phyloP scores from a whole-genome alignment of 2,888 invertebrate species.

The Chromoteleia sp. region DNA sequence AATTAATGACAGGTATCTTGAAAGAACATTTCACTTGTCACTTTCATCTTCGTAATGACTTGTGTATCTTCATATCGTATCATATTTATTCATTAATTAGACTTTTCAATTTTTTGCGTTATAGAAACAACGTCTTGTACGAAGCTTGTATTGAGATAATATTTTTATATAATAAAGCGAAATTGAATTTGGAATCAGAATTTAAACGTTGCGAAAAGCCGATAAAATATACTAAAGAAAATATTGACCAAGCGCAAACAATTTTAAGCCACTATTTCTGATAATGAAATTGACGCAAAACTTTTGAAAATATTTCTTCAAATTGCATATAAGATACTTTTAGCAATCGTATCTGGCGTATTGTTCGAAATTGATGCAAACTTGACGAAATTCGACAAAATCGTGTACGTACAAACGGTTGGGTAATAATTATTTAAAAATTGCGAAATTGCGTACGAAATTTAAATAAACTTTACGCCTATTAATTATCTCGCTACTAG shows the following conservation, averaged over 20 bases:
- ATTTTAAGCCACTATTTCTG: too few relatives aligned
- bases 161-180: too few relatives aligned
- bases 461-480: neutral
- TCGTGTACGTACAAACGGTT: too few relatives aligned
- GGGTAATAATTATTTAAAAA: neutral
- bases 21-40: conserved; percentile 35
- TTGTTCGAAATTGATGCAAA: too few relatives aligned
- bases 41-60: conserved; percentile 35
- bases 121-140: neutral
- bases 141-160: neutral
- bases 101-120: conserved; percentile 16
- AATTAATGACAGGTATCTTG: conserved; percentile 17
- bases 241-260: neutral
- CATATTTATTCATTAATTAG: conserved; percentile 38
- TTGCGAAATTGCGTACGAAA: neutral
- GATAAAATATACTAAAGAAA: too few relatives aligned
- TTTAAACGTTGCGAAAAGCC: too few relatives aligned
- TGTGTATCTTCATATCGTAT: conserved; percentile 16
- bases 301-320: too few relatives aligned
- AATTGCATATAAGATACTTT: too few relatives aligned
- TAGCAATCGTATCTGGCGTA: too few relatives aligned
- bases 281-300: too few relatives aligned
- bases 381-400: too few relatives aligned
- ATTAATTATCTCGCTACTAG: neutral
- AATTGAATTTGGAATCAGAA: too few relatives aligned